Base-by-base conservation (phyloP, 2,113 vertebrate species). In the Octodon degus region DNA sequence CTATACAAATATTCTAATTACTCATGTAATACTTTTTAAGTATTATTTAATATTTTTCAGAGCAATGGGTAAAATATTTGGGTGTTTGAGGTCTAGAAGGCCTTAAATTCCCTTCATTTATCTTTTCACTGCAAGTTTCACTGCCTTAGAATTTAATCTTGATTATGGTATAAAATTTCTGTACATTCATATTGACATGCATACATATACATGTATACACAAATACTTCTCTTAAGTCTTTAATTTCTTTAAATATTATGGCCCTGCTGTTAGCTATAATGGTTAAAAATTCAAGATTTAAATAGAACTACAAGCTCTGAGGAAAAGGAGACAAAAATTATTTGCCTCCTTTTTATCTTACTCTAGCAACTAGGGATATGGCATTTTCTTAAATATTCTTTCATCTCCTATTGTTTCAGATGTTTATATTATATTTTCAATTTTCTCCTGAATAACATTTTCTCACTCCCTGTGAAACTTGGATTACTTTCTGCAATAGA, bases 391-490 rank as follows among this genome's bases (percentile, higher is more conserved):
- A 72, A 92, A 65, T 89, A 43, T 13, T 81, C 3, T 65, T 72
- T 55, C 43, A 74, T 30, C 37, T 79, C 19, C 83, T 77, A 91
- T 68, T 79, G 62, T 80, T 92, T 94, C 47, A 89, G 22, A 65
- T 80, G 43, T 34, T 72, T 89, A 22, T 72, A 32, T 89, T 79
- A 58, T 25, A 43, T 16, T 40, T 50, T 30, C 47, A 13, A 7
- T 77, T 77, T 63, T 79, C 55, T 94, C 55, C 80, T 80, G 85
- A 63, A 77, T 92, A 86, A 47, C 47, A 70, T 89, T 89, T 89
- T 92, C 72, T 65, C 74, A 50, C 14, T 85, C n/a, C 25, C 65
- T 67, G 74, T 58, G 63, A 37, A 92, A 86, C 20, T 40, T 92
- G 76, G 9, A 34, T 79, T 83, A 88, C 16, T 30, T 77, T 88